Evolutionary conservation across 2,888 invertebrate species (phyloP).

Genomic region (Dolomedes plantarius): DNA sequence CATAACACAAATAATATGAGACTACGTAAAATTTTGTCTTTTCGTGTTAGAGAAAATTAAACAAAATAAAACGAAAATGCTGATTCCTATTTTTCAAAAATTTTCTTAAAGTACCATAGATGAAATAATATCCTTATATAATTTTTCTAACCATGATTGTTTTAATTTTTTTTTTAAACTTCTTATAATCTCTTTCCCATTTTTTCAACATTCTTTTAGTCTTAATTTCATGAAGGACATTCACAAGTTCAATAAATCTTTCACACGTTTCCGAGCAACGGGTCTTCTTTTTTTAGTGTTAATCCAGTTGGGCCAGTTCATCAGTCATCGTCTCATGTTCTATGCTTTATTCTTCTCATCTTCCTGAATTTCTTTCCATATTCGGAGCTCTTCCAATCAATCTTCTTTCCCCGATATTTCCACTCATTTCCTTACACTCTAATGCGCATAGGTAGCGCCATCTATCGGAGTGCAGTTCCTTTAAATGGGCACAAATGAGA

Average conservation of each 20-base stretch:
- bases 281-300: conserved; percentile 41
- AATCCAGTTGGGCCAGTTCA: conserved; percentile 64
- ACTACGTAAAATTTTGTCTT: too few species aligned
- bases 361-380: conserved; percentile 69
- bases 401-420: conserved; percentile 57
- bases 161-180: conserved; percentile 46
- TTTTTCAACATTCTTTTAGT: conserved; percentile 14
- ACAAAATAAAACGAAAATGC: too few species aligned
- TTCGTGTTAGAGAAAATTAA: too few species aligned
- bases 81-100: too few species aligned
- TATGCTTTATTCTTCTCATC: conserved; percentile 63
- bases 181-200: conserved; percentile 41
- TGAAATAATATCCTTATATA: too few species aligned
- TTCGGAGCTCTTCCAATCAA: conserved; percentile 56
- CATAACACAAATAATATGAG: too few species aligned
- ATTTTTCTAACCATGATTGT: background rate
- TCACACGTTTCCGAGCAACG: conserved; percentile 60
- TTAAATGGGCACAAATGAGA: conserved; percentile 12
- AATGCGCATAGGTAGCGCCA: conserved; percentile 46
- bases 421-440: conserved; percentile 48
- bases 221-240: conserved; percentile 59
- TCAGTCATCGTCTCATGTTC: conserved; percentile 66
- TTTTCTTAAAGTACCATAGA: too few species aligned
- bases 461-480: conserved; percentile 32
- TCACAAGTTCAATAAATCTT: conserved; percentile 62